These are phyloP conservation scores for Lamproptera curius DNA, from an alignment of 2,888 invertebrate species.

Conservation along the genomic window DNA sequence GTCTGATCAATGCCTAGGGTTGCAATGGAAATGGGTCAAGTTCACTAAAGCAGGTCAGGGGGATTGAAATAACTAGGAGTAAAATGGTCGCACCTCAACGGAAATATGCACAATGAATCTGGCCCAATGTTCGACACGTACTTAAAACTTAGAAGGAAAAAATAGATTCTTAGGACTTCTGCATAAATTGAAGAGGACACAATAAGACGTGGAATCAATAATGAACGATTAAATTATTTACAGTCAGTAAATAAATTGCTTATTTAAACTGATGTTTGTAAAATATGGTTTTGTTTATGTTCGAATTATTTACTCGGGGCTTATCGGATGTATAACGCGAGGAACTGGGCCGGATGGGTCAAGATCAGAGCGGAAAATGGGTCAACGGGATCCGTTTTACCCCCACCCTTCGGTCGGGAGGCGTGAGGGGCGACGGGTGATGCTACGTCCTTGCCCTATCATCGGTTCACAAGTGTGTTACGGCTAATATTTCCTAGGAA, in stretches of 20 bases:
- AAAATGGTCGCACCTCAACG: constrained; percentile 45
- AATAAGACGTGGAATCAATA: no score
- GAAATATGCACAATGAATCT: constrained; percentile 37
- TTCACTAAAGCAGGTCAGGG: constrained; percentile 67
- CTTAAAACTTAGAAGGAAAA: not conserved
- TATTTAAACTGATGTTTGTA: no score
- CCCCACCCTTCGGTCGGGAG: constrained; percentile 10
- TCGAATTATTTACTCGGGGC: no score
- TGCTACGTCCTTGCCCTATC: constrained; percentile 37
- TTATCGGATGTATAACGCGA: constrained; percentile 1
- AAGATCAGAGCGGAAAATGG: constrained; percentile 58
- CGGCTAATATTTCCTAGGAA: no score
- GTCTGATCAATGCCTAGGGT: constrained; percentile 37
- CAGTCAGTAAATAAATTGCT: no score
- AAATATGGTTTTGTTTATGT: no score
- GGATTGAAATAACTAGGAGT: constrained; percentile 50
- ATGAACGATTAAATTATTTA: no score
- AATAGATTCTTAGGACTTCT: not conserved
- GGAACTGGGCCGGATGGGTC: constrained; percentile 41
- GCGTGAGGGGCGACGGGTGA: constrained; percentile 18
- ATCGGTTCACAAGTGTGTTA: not conserved
- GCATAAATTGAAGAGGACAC: no score
- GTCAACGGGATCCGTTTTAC: constrained; percentile 47
- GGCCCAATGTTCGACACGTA: constrained; percentile 23
- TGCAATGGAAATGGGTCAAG: constrained; percentile 60